Evolutionary conservation across 2,888 invertebrate species (phyloP).

Genomic region (Sthenelais limicola): DNA sequence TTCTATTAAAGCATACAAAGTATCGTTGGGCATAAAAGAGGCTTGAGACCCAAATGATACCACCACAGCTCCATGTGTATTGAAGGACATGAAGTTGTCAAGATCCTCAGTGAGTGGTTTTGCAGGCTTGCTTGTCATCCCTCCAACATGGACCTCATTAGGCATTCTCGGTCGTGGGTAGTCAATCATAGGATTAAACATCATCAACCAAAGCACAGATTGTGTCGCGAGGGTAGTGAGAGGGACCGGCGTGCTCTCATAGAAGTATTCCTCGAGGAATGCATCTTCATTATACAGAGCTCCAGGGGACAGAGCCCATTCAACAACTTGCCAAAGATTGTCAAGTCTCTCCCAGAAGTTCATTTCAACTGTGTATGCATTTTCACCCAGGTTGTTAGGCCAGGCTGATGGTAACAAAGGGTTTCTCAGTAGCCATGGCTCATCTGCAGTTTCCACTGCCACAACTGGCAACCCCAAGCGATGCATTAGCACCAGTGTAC

Average conservation of each 20-base stretch:
- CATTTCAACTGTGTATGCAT: constrained; percentile 2
- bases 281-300: not conserved
- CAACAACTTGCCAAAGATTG: constrained; percentile 20
- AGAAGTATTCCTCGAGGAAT: constrained; percentile 1
- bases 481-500: constrained; percentile 10
- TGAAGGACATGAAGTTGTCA: not conserved
- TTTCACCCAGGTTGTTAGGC: not conserved
- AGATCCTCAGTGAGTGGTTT: constrained; percentile 23
- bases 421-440: constrained; percentile 8
- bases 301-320: not conserved
- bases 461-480: constrained; percentile 24
- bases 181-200: not conserved
- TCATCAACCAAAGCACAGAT: constrained; percentile 10
- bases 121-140: constrained; percentile 9
- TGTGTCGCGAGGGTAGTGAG: not conserved
- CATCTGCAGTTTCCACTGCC: not conserved
- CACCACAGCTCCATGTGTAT: constrained; percentile 7
- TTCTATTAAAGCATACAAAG: not conserved
- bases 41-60: constrained; percentile 26
- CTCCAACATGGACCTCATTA: constrained; percentile 29
- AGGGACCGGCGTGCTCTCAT: not conserved
- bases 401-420: constrained; percentile 18
- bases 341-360: constrained; percentile 30
- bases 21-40: not conserved
- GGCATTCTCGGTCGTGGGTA: constrained; percentile 28